Conservation (phyloP, 2,113 vertebrate species). For the Mus spicilegus region DNA sequence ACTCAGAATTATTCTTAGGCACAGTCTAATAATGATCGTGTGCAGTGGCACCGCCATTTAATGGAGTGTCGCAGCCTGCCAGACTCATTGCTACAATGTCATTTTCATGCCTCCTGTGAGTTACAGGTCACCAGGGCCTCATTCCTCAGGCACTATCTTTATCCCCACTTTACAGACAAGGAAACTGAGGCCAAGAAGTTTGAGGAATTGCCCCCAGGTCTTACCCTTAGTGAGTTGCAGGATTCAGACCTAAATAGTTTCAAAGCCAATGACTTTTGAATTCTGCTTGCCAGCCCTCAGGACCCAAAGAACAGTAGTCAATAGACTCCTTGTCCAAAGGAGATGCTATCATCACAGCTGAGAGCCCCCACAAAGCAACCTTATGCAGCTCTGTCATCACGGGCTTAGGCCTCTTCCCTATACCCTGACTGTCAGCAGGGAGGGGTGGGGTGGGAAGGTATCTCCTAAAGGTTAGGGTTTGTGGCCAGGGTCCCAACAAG, state of each 20-base stretch:
- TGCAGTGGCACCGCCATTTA: neutral
- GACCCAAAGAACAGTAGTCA: neutral
- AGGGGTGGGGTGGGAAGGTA: neutral
- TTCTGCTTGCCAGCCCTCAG: neutral
- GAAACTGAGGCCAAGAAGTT: neutral
- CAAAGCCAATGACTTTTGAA: neutral
- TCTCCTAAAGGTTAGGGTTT: neutral
- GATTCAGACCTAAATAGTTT: neutral
- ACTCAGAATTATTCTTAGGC: neutral
- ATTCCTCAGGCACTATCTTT: neutral
- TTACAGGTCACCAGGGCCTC: neutral
- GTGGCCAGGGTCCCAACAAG: neutral
- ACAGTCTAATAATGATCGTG: neutral
- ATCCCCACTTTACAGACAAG: neutral
- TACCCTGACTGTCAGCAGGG: neutral
- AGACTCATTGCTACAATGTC: neutral
- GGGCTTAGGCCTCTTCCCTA: neutral
- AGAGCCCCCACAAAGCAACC: neutral
- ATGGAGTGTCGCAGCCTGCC: neutral
- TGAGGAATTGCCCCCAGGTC: neutral
- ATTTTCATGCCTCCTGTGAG: neutral
- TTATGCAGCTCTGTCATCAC: neutral
- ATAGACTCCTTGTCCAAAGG: neutral
- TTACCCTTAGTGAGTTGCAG: neutral
- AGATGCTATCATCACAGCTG: neutral